phyloP scores from a whole-genome alignment of 2,113 vertebrate species.

The Ochotona curzoniae region DNA sequence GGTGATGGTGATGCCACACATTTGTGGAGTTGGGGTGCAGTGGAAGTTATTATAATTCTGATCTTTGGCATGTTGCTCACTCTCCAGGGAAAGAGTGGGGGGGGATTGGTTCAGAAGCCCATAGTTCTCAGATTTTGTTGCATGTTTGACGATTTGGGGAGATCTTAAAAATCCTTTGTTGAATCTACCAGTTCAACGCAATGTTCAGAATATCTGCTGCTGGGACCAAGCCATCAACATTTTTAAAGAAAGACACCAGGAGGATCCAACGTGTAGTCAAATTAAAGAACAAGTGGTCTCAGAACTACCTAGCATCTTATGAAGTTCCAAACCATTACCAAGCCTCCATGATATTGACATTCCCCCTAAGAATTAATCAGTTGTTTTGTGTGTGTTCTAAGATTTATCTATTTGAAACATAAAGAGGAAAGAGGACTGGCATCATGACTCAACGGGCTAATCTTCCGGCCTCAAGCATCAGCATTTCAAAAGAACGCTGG shows the following conservation, averaged over 20 bases:
- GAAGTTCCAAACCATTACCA: accelerated
- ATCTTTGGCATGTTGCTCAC: not conserved
- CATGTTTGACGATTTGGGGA: accelerated
- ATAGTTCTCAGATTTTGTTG: not conserved
- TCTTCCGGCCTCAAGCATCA: no score
- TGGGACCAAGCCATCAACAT: not conserved
- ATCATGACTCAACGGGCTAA: no score
- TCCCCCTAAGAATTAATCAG: not conserved
- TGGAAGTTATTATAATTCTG: not conserved
- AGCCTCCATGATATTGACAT: not conserved
- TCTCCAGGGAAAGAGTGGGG: not conserved
- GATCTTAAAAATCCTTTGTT: not conserved
- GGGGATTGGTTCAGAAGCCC: accelerated
- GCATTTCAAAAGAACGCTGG: no score
- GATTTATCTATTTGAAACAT: no score
- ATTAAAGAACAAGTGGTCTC: not conserved
- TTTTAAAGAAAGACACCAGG: not conserved
- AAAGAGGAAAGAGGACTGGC: no score
- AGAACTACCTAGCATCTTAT: accelerated
- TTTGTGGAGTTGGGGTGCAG: no score
- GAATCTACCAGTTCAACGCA: not conserved
- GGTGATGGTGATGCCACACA: no score
- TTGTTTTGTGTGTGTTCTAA: no score
- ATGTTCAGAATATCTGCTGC: not conserved
- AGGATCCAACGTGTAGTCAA: not conserved